A percentile compares a stretch with the other conserved stretches of the same genome.
Evolutionary conservation across 1,140 invertebrate genomes (phyloP).

Genomic region (Laupala kohalensis): DNA sequence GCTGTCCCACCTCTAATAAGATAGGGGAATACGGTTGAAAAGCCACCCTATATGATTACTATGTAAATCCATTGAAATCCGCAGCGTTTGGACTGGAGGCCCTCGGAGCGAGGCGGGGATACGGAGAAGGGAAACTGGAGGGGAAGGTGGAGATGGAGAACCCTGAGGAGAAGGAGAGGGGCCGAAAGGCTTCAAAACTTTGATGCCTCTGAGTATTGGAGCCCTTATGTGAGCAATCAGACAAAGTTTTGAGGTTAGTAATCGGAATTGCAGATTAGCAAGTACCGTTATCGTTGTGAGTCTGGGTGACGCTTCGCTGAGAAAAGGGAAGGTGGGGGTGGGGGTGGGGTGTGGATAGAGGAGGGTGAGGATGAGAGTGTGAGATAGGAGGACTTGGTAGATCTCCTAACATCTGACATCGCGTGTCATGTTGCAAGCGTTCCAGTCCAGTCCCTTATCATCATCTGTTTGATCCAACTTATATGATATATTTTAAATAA

Average conservation of each 20-base stretch:
- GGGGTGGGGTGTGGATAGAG: not conserved
- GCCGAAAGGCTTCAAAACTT: constrained; percentile 1
- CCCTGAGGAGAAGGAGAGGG: not conserved
- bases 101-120: not conserved
- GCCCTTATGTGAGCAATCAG: not conserved
- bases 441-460: no score
- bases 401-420: no score
- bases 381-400: no score
- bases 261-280: constrained; percentile 8
- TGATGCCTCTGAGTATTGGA: not conserved
- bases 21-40: constrained; percentile 11
- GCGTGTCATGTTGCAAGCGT: no score
- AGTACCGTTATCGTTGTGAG: no score
- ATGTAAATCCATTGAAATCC: constrained; percentile 14
- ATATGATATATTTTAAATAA: no score
- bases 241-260: constrained; percentile 1
- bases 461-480: no score
- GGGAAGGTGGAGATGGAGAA: not conserved
- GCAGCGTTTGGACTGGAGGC: not conserved
- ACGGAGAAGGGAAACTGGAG: not conserved
- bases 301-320: no score
- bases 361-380: no score
- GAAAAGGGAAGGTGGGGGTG: not conserved
- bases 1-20: constrained; percentile 12
- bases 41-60: constrained; percentile 12